Conservation (phyloP, 2,113 vertebrate species). For the Calonectris borealis region DNA sequence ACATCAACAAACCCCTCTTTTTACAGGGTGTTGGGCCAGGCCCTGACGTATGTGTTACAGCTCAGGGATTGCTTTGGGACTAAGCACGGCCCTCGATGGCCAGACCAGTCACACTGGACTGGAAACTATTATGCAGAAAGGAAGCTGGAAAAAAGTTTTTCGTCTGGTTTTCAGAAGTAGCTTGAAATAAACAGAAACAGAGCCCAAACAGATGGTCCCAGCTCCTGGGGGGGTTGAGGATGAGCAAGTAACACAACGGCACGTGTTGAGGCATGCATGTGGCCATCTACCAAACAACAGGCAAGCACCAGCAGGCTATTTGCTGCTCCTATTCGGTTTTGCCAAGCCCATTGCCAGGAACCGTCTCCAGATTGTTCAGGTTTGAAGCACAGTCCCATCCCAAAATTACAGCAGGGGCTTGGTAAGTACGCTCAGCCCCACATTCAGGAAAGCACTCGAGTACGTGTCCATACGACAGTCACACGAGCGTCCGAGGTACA, state of each 20-base stretch:
- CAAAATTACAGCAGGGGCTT: neutral
- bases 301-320: neutral
- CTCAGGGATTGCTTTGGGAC: neutral
- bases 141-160: neutral
- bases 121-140: neutral
- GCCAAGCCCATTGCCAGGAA: neutral
- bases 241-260: neutral
- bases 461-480: neutral
- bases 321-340: neutral
- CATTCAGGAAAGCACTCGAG: rapidly evolving
- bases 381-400: neutral
- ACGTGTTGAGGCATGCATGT: neutral
- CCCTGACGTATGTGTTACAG: rapidly evolving
- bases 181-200: neutral
- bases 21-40: neutral
- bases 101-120: neutral
- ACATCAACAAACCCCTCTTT: neutral
- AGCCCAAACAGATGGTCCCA: neutral
- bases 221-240: neutral
- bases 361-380: neutral
- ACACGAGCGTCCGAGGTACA: neutral
- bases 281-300: neutral
- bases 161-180: neutral
- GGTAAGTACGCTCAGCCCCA: neutral
- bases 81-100: rapidly evolving